A percentile compares a stretch with the other conserved stretches of the same genome.
Conservation (phyloP, 2,797 vertebrate species). For the Alosa sapidissima region DNA sequence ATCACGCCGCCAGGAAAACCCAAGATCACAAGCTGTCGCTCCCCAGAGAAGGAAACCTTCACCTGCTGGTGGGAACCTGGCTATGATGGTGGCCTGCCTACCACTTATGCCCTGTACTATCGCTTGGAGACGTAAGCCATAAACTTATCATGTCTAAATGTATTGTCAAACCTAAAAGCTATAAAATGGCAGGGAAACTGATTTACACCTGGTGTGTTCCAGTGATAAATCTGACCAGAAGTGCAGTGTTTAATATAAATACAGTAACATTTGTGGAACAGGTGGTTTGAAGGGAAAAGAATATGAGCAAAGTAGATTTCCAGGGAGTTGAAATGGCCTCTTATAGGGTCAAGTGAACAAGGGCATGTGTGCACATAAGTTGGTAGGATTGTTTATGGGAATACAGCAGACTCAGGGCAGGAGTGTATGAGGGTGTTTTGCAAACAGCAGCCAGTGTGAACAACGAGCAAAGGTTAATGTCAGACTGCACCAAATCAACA, state of each 20-base stretch:
- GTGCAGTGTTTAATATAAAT: neutral
- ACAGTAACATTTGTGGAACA: neutral
- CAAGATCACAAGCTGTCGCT: constrained; percentile 78
- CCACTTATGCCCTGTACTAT: constrained; percentile 84
- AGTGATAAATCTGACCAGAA: neutral
- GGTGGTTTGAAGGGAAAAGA: neutral
- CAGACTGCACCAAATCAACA: constrained; percentile 10
- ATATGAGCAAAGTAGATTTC: neutral
- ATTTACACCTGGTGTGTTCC: neutral
- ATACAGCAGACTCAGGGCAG: constrained; percentile 16
- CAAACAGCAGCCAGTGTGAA: neutral
- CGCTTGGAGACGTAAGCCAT: constrained; percentile 82
- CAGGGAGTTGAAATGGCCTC: neutral
- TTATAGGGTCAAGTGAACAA: neutral
- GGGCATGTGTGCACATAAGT: neutral
- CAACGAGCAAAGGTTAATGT: constrained; percentile 15
- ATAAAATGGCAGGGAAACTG: neutral
- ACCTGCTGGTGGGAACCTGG: constrained; percentile 93
- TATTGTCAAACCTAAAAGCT: neutral
- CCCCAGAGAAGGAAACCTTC: constrained; percentile 92
- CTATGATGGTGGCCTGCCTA: constrained; percentile 80
- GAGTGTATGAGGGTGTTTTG: neutral
- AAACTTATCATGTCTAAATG: neutral
- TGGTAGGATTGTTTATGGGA: constrained; percentile 32
- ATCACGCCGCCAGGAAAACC: constrained; percentile 80